Conservation (phyloP, 1,140 invertebrate species). For the Heterodera carotae region DNA sequence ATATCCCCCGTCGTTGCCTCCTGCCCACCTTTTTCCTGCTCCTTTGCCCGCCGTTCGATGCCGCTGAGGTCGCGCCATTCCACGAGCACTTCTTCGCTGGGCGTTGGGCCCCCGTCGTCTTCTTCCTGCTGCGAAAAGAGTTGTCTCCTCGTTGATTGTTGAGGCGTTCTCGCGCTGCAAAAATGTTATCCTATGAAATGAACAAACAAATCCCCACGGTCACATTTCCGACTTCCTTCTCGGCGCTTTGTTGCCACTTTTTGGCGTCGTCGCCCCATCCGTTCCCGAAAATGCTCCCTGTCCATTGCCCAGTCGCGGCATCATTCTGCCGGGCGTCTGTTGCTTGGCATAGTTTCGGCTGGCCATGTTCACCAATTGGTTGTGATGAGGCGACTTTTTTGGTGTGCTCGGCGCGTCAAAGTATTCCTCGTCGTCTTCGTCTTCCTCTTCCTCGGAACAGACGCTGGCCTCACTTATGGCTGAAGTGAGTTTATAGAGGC, state of each 20-base stretch:
- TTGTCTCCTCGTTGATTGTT: neutral
- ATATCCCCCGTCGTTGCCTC: too few species aligned
- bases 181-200: neutral
- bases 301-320: neutral
- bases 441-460: conserved; percentile 28
- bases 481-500: too few species aligned
- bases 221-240: conserved; percentile 16
- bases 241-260: neutral
- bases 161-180: conserved; percentile 12
- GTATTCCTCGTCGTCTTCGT: conserved; percentile 27
- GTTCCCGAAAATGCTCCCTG: neutral
- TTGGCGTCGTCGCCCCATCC: conserved; percentile 1
- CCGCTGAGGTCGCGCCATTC: conserved; percentile 34
- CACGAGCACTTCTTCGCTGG: conserved; percentile 16
- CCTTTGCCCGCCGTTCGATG: conserved; percentile 39
- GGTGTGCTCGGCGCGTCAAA: conserved; percentile 30
- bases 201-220: too few species aligned
- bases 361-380: neutral
- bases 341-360: neutral
- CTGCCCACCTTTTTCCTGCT: conserved; percentile 36
- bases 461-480: conserved; percentile 31
- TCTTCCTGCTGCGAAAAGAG: neutral
- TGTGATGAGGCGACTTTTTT: conserved; percentile 19
- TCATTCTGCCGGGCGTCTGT: conserved; percentile 8
- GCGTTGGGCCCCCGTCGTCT: conserved; percentile 1